These are phyloP conservation scores for Grammomys dolichurus DNA, from an alignment of 2,113 vertebrate genomes.

Conservation along the genomic window DNA sequence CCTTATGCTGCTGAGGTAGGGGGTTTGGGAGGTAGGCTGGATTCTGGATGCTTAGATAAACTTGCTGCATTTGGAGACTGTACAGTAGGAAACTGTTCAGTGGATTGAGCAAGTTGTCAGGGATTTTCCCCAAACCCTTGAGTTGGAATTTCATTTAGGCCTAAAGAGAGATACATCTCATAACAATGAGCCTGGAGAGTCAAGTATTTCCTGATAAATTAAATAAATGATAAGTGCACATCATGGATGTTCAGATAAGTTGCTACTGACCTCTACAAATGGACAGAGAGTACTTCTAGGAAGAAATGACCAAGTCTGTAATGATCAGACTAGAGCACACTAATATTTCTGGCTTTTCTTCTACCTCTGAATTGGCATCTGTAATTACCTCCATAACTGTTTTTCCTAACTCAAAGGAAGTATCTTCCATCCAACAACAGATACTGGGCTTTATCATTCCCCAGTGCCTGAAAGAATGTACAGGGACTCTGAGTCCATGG, in stretches of 20 bases:
- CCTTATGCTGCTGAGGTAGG: background rate
- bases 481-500: background rate
- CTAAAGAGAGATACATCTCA: background rate
- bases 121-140: background rate
- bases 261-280: background rate
- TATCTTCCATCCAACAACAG: slow-evolving; percentile 59
- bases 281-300: background rate
- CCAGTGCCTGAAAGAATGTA: slow-evolving; percentile 32
- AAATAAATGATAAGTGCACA: background rate
- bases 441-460: slow-evolving; percentile 84
- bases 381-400: slow-evolving; percentile 75
- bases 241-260: background rate
- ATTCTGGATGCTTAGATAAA: background rate
- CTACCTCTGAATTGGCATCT: slow-evolving; percentile 61
- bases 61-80: background rate
- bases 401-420: slow-evolving; percentile 67
- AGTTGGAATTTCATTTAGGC: background rate
- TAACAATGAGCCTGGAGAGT: background rate
- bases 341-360: background rate
- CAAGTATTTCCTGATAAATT: background rate
- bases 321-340: background rate
- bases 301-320: background rate
- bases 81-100: background rate
- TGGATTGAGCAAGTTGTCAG: background rate
- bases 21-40: background rate